Percentiles rank a stretch among this genome's conserved stretches.
Conservation (phyloP, 2,797 vertebrate species). For the Siniperca scherzeri region DNA sequence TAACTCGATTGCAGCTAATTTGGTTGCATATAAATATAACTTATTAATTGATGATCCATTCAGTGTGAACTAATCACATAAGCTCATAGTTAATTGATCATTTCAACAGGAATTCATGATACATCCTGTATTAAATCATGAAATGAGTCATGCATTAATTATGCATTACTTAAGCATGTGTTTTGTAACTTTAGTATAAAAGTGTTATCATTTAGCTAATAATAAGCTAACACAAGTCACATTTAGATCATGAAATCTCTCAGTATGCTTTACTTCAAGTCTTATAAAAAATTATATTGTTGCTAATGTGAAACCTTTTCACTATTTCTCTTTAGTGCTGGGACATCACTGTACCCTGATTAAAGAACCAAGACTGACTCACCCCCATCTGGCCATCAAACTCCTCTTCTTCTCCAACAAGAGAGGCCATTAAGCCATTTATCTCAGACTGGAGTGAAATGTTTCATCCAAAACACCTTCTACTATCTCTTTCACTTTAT, state of each 20-base stretch:
- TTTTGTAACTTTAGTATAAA: background rate
- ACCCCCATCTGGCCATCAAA: conserved; percentile 68
- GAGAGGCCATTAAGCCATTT: conserved; percentile 59
- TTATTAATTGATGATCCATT: background rate
- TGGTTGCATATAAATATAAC: background rate
- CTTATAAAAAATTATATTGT: background rate
- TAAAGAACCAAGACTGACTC: conserved; percentile 53
- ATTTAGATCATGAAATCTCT: background rate
- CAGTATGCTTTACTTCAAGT: background rate
- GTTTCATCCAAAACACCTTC: background rate
- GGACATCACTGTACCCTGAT: background rate
- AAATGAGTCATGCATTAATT: background rate
- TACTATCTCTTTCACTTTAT: background rate
- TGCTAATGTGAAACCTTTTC: background rate
- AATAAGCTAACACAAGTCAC: background rate
- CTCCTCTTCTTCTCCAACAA: conserved; percentile 63
- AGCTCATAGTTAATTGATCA: fast-evolving
- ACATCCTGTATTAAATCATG: background rate
- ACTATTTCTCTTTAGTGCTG: background rate
- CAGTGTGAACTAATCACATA: background rate
- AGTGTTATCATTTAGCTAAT: background rate
- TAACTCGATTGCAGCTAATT: background rate
- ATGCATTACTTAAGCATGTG: background rate
- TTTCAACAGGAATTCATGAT: background rate
- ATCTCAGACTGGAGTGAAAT: conserved; percentile 12